phyloP scores from a whole-genome alignment of 2,888 invertebrate genomes.

The Lordiphosa fenestrarum region DNA sequence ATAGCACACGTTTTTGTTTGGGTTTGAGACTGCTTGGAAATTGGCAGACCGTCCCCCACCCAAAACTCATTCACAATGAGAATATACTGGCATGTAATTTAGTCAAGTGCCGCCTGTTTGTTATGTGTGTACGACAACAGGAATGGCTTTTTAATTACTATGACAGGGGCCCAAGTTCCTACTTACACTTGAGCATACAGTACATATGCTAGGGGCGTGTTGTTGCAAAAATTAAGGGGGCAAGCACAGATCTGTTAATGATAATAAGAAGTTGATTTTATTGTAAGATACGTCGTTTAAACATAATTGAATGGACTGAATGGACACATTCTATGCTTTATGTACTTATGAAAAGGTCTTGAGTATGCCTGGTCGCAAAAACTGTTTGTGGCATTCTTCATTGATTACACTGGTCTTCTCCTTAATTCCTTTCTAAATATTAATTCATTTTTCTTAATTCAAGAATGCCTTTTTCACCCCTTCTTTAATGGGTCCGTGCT shows the following conservation, averaged over 20 bases:
- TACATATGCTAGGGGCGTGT: slow-evolving; percentile 32
- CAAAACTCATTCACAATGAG: too few species aligned
- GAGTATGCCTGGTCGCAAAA: too few species aligned
- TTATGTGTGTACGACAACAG: slow-evolving; percentile 26
- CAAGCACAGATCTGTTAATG: slow-evolving; percentile 40
- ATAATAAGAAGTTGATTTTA: slow-evolving; percentile 30
- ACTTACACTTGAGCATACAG: neutral
- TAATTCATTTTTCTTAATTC: too few species aligned
- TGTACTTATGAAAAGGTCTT: too few species aligned
- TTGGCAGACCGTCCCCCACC: slow-evolving; percentile 16
- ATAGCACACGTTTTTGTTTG: slow-evolving; percentile 54
- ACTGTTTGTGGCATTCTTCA: too few species aligned
- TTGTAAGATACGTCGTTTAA: slow-evolving; percentile 15
- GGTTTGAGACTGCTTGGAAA: slow-evolving; percentile 56
- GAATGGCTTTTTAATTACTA: slow-evolving; percentile 59
- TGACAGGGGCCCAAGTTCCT: slow-evolving; percentile 18
- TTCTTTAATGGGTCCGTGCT: too few species aligned
- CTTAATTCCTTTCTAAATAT: too few species aligned
- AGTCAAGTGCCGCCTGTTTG: slow-evolving; percentile 19
- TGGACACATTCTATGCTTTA: neutral
- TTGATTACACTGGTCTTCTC: too few species aligned
- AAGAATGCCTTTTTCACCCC: too few species aligned
- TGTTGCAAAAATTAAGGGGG: slow-evolving; percentile 20
- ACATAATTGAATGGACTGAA: slow-evolving; percentile 22
- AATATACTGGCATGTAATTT: slow-evolving; percentile 26